Base-by-base conservation (phyloP, 2,113 vertebrate species). In the Alaudala cheleensis region DNA sequence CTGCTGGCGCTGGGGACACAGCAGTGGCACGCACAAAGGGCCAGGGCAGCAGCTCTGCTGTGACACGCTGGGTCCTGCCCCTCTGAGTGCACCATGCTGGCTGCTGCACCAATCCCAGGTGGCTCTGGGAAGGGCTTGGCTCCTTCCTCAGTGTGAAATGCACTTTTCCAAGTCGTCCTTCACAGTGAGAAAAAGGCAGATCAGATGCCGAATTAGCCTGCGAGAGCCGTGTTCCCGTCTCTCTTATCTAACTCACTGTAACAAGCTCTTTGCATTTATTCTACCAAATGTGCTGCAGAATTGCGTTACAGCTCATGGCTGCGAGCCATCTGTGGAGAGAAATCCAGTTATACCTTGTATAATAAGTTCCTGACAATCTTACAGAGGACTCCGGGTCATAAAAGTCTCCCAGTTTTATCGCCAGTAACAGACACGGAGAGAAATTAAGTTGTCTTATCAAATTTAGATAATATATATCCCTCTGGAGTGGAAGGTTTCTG, bases 391-490 rank as follows among this genome's bases (percentile, higher is more conserved):
- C 97, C 92, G 60, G 98, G 98, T 98, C 98, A 98, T 98, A 98
- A 98, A 98, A 98, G 98, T 98, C 98, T 98, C 97, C 97, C 95
- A 89, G 97, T 98, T 98, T 98, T 98, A 98, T 98, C 98, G 51
- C 97, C 92, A 81, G 98, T 98, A 98, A 98, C 98, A 98, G 98
- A 98, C 98, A 98, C 31, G 57, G 96, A 98, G 97, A 98, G 98
- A 98, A 98, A 98, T 98, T 98, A 98, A 98, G 98, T 98, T 98
- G 98, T 98, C 98, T 98, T 98, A 98, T 98, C 98, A 98, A 98
- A 97, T 98, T 98, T 98, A 98, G 98, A 98, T 98, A 98, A 98
- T 97, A 98, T 98, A 98, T 97, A 97, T 98, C 98, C 97, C 97
- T 97, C 97, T 97, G 94, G 98, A 98, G 97, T 94, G 96, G 95